A percentile compares a stretch with the other conserved stretches of the same genome.
These are phyloP conservation scores for Aporophyla nigra DNA, from an alignment of 2,888 invertebrate species.

Conservation along the genomic window DNA sequence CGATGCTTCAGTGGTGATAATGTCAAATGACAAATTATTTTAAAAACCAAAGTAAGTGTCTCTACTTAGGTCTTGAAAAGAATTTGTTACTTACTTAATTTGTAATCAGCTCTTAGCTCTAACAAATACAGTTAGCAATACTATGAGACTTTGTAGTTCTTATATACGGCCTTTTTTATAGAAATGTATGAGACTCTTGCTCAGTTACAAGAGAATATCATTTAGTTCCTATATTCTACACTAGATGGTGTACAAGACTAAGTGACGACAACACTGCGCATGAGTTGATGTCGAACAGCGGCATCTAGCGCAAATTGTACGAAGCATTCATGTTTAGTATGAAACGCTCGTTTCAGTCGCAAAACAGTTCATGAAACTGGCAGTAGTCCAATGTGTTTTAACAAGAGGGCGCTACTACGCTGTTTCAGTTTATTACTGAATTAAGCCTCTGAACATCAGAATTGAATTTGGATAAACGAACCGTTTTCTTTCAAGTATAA, in stretches of 20 bases:
- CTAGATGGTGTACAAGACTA: constrained; percentile 25
- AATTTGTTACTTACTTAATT: too few relatives aligned
- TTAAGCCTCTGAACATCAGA: not conserved
- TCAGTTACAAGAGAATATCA: too few relatives aligned
- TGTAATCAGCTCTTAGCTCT: not conserved
- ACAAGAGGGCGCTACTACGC: constrained; percentile 53
- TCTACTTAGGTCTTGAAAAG: too few relatives aligned
- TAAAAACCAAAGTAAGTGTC: not conserved
- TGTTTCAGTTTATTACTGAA: not conserved
- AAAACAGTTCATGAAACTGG: constrained; percentile 35
- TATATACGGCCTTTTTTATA: not conserved
- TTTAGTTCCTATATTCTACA: constrained; percentile 6
- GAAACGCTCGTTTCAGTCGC: constrained; percentile 30
- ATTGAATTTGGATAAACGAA: not conserved
- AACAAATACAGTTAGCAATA: not conserved
- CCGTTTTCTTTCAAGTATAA: not conserved
- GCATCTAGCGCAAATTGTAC: constrained; percentile 51
- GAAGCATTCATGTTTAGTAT: constrained; percentile 17
- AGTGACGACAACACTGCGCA: constrained; percentile 18
- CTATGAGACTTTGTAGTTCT: not conserved
- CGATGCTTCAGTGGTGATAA: not conserved
- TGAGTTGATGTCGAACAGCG: constrained; percentile 43
- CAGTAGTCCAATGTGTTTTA: constrained; percentile 33
- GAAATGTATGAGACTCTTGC: not conserved
- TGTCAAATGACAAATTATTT: not conserved